Base-by-base conservation (phyloP, 2,113 vertebrate species). In the Megatriorchis doriae region DNA sequence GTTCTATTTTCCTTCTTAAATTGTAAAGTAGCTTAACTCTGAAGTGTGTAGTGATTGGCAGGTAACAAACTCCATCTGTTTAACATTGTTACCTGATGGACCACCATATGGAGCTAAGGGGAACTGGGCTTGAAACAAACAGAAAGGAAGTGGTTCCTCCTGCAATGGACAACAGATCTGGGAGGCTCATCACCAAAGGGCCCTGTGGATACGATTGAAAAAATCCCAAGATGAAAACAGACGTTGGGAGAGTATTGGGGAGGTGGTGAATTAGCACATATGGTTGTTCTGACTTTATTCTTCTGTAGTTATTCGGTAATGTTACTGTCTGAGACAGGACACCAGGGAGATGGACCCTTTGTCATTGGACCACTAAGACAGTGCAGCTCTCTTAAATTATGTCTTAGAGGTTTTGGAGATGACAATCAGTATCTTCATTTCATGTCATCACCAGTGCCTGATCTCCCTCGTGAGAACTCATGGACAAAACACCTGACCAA, bases 191-290 rank as follows among this genome's bases (percentile, higher is more conserved):
- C 38, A 29, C 6, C 45, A 71, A 78, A 86, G 15, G 6, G 3
- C 2, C 16, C 6, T 18, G 13, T 31, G 40, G 20, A 32, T 16
- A 16, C 7, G 13, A 29, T 15, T 0, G 0, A 58, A 58, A 81
- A 47, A 47, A 50, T 42, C 11, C 61, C 32, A 34, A 66, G 16
- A 72, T 32, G 13, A 81, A 90, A 88, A 63, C 11, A 67, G 20
- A 4, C 8, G 3, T 15, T 71, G 78, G 11, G 52, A n/a, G 17
- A 62, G 4, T 58, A 62, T 8, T 58, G 26, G 52, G 32, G 67
- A 71, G 36, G 9, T 34, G 26, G 17, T 68, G 55, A 81, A 53
- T 59, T 48, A 63, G 9, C n/a, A 58, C 11, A 43, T n/a, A 9
- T 19, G 1, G 6, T 77, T 53, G 4, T 47, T 77, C 43, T 59